Conservation (phyloP, 2,113 vertebrate genomes). For the Tautogolabrus adspersus region DNA sequence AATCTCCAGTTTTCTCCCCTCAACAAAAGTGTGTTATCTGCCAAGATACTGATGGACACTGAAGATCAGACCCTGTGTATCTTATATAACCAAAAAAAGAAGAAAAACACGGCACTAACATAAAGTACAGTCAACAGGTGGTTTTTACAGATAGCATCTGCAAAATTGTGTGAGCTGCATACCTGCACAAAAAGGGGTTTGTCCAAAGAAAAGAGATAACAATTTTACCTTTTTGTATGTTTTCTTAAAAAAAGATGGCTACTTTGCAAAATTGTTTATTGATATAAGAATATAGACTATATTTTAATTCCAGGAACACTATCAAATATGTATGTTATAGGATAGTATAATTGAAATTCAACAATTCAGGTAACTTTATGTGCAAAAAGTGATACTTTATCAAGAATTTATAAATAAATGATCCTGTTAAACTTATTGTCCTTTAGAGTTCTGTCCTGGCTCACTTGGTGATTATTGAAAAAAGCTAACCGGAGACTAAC, state of each 20-base stretch:
- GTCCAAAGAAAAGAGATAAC: slow-evolving; percentile 75
- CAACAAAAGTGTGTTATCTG: slow-evolving; percentile 42
- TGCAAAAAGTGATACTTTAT: slow-evolving; percentile 48
- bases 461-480: background rate
- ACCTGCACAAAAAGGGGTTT: slow-evolving; percentile 66
- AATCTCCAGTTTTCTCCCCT: background rate
- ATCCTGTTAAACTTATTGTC: slow-evolving; percentile 7
- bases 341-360: slow-evolving; percentile 57
- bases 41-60: slow-evolving; percentile 31
- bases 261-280: slow-evolving; percentile 68
- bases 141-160: slow-evolving; percentile 48
- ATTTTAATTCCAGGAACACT: slow-evolving; percentile 72
- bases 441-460: slow-evolving; percentile 5
- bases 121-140: slow-evolving; percentile 26
- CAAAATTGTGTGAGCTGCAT: slow-evolving; percentile 53
- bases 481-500: no score
- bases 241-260: slow-evolving; percentile 49
- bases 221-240: slow-evolving; percentile 75
- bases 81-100: slow-evolving; percentile 47
- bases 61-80: slow-evolving; percentile 78
- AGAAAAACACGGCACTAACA: slow-evolving; percentile 47
- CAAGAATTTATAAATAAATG: background rate
- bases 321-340: slow-evolving; percentile 66
- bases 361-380: slow-evolving; percentile 68
- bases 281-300: slow-evolving; percentile 69